Conservation (phyloP, 2,113 vertebrate genomes). For the Scortum barcoo region DNA sequence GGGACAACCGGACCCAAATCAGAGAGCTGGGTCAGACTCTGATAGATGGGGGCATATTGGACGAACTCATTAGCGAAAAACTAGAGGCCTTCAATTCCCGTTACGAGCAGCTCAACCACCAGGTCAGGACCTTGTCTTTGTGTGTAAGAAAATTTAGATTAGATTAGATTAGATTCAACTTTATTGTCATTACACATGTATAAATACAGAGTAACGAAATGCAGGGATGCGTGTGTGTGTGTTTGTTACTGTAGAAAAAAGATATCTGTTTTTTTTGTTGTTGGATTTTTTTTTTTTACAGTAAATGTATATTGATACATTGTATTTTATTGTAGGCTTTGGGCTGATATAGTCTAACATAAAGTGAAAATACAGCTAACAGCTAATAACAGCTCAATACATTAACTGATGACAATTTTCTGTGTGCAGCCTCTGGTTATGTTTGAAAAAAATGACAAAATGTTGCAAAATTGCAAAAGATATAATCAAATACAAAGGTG, state of each 20-base stretch:
- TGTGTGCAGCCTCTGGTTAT: too few species aligned
- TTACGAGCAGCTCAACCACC: slow-evolving; percentile 91
- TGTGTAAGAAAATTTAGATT: not conserved
- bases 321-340: not conserved
- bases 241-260: not conserved
- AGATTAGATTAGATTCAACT: too few species aligned
- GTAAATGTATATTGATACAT: too few species aligned
- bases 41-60: slow-evolving; percentile 97
- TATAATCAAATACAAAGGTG: too few species aligned
- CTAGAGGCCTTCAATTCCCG: slow-evolving; percentile 93
- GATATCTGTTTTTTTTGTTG: not conserved
- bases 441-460: too few species aligned
- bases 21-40: slow-evolving; percentile 96
- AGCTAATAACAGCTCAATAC: too few species aligned
- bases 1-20: slow-evolving; percentile 97
- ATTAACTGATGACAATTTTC: too few species aligned
- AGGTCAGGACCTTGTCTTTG: slow-evolving; percentile 84
- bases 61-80: slow-evolving; percentile 98
- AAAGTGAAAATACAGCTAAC: too few species aligned
- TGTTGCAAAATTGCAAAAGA: too few species aligned
- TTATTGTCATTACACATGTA: too few species aligned
- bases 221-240: not conserved
- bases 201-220: too few species aligned
- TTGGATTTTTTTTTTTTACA: not conserved
- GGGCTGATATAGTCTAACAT: too few species aligned